Conservation (phyloP, 2,113 vertebrate genomes). For the Boleophthalmus pectinirostris region DNA sequence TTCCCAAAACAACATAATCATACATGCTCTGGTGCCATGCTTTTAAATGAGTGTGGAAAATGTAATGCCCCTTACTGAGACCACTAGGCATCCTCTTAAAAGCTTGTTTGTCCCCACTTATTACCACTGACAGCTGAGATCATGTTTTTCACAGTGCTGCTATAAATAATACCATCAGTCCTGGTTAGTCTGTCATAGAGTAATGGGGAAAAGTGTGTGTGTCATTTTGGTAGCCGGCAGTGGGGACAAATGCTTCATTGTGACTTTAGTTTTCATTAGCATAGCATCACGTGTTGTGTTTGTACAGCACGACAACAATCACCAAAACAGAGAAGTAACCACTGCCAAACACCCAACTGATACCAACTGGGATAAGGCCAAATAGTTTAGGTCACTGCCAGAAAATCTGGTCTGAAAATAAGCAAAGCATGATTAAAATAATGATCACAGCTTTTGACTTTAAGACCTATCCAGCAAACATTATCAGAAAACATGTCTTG, state of each 20-base stretch:
- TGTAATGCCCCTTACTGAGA: not conserved
- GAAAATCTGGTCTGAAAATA: conserved; percentile 32
- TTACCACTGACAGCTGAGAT: conserved; percentile 43
- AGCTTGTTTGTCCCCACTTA: conserved; percentile 6
- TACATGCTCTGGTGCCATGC: not conserved
- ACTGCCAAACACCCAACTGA: conserved; percentile 43
- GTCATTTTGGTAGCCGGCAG: conserved; percentile 21
- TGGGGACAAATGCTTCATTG: conserved; percentile 39
- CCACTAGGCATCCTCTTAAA: conserved; percentile 1
- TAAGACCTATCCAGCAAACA: not conserved
- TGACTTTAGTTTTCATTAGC: conserved; percentile 13
- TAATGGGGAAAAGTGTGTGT: conserved; percentile 18
- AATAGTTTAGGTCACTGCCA: conserved; percentile 29
- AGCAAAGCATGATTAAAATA: conserved; percentile 32
- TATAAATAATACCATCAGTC: conserved; percentile 40
- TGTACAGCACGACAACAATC: conserved; percentile 61
- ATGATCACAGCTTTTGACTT: conserved; percentile 9
- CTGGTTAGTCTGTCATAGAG: conserved; percentile 19
- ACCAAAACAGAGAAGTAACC: conserved; percentile 49
- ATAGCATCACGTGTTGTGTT: conserved; percentile 26
- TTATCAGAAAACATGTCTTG: conserved; percentile 6
- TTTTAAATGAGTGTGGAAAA: conserved; percentile 17
- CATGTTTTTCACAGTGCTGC: conserved; percentile 54
- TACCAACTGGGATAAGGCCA: conserved; percentile 43
- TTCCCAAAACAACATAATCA: not conserved